Conservation (phyloP, 2,797 vertebrate genomes). For the Salarias fasciatus region DNA sequence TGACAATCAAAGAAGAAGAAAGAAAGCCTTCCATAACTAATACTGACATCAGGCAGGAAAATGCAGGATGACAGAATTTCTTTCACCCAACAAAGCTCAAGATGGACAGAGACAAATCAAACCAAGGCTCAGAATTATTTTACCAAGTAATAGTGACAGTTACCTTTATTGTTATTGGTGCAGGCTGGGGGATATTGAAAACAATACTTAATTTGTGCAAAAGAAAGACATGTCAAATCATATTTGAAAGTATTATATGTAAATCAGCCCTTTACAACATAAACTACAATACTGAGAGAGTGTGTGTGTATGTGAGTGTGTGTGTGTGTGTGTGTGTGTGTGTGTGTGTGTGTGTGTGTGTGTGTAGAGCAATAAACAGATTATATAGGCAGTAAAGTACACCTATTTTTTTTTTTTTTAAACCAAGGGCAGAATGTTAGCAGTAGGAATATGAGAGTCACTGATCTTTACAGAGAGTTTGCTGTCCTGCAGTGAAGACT, state of each 20-base stretch:
- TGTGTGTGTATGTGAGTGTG: slow-evolving; percentile 4
- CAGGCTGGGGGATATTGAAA: slow-evolving; percentile 84
- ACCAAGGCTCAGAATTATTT: slow-evolving; percentile 72
- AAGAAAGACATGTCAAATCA: slow-evolving; percentile 68
- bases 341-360: slow-evolving; percentile 1
- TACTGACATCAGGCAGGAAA: slow-evolving; percentile 66
- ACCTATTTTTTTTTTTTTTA: too few species aligned
- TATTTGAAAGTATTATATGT: slow-evolving; percentile 22
- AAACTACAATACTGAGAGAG: slow-evolving; percentile 11
- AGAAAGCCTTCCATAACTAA: slow-evolving; percentile 78
- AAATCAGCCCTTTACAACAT: slow-evolving; percentile 34
- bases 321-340: neutral
- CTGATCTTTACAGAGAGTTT: slow-evolving; percentile 38
- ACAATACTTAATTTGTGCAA: slow-evolving; percentile 78
- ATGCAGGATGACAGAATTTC: slow-evolving; percentile 62
- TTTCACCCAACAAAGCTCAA: slow-evolving; percentile 66
- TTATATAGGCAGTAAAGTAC: too few species aligned
- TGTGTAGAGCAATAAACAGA: too few species aligned
- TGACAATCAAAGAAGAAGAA: slow-evolving; percentile 32
- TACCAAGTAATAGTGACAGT: slow-evolving; percentile 76
- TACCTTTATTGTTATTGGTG: slow-evolving; percentile 88
- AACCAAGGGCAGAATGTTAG: slow-evolving; percentile 21
- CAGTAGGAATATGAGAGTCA: slow-evolving; percentile 23
- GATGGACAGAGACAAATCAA: slow-evolving; percentile 70
- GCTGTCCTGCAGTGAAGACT: slow-evolving; percentile 33